These are phyloP conservation scores for Epicauta chinensis DNA, from an alignment of 1,140 invertebrate species.

Conservation along the genomic window DNA sequence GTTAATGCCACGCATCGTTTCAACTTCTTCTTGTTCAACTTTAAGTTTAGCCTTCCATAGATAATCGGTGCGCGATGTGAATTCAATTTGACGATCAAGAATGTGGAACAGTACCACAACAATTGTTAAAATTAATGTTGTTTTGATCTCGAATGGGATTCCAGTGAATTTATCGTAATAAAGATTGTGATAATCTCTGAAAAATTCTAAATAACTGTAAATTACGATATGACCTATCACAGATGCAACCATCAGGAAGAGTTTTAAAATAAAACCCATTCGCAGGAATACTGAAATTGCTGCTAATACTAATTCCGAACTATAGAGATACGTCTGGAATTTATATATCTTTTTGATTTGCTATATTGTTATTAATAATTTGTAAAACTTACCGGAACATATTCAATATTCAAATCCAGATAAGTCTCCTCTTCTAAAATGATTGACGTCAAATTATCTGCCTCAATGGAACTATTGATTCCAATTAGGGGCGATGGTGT, in stretches of 20 bases:
- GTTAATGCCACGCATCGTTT: slow-evolving; percentile 92
- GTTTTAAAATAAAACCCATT: slow-evolving; percentile 75
- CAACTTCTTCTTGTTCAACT: slow-evolving; percentile 89
- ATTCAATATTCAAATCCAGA: slow-evolving; percentile 33
- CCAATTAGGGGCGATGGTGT: neutral
- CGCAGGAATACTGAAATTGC: slow-evolving; percentile 78
- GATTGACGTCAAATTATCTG: neutral
- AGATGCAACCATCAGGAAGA: slow-evolving; percentile 67
- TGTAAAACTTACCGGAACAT: slow-evolving; percentile 43
- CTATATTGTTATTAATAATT: neutral
- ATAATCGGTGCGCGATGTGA: slow-evolving; percentile 81
- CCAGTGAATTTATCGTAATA: slow-evolving; percentile 54
- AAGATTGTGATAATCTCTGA: slow-evolving; percentile 52
- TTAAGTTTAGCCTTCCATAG: slow-evolving; percentile 88
- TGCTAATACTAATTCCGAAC: slow-evolving; percentile 68
- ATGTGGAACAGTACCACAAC: slow-evolving; percentile 60
- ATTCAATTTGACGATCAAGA: slow-evolving; percentile 79
- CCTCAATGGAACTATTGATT: neutral
- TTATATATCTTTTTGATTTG: neutral
- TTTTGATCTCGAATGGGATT: slow-evolving; percentile 60
- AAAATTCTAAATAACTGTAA: slow-evolving; percentile 55
- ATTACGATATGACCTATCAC: slow-evolving; percentile 57
- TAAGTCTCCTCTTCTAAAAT: neutral
- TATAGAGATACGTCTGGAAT: slow-evolving; percentile 70
- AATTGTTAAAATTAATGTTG: slow-evolving; percentile 57